Evolutionary conservation across 2,888 invertebrate genomes (phyloP).

Genomic region (Imbricaverruca yamaguchii): DNA sequence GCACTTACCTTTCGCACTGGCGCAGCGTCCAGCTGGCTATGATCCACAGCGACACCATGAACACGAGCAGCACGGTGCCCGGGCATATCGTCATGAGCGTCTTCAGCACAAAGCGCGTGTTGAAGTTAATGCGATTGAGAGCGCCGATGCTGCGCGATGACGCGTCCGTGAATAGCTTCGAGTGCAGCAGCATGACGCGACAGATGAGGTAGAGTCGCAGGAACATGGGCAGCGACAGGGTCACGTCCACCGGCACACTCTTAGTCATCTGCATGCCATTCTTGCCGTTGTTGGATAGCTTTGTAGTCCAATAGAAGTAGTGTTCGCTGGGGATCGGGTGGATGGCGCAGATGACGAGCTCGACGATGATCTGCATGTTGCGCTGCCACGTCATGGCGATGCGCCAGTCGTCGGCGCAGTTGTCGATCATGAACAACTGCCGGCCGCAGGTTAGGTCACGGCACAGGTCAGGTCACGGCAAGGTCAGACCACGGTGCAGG

Average conservation of each 20-base stretch:
- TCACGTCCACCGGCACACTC: constrained; percentile 88
- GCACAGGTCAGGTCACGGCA: no score
- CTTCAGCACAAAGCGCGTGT: constrained; percentile 81
- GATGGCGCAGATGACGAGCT: constrained; percentile 90
- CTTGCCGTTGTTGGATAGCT: constrained; percentile 82
- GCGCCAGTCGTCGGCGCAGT: constrained; percentile 99
- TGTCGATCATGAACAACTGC: constrained; percentile 99
- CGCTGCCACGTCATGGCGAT: constrained; percentile 99
- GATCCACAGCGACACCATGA: constrained; percentile 99
- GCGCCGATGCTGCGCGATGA: constrained; percentile 84
- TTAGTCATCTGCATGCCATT: constrained; percentile 48
- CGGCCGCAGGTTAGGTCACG: constrained; percentile 38
- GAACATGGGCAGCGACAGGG: constrained; percentile 98
- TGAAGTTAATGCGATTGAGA: constrained; percentile 82
- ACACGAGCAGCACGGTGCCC: constrained; percentile 86
- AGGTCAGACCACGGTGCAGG: no score
- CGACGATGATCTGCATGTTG: constrained; percentile 82
- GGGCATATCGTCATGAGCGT: constrained; percentile 99
- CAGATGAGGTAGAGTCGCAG: constrained; percentile 97
- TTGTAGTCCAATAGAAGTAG: constrained; percentile 92
- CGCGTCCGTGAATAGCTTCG: constrained; percentile 98
- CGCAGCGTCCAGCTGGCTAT: constrained; percentile 98
- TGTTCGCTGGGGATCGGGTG: constrained; percentile 95
- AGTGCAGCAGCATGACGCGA: constrained; percentile 98
- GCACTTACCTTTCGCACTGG: constrained; percentile 88